A percentile compares a stretch with the other conserved stretches of the same genome.
Conservation (phyloP, 2,797 vertebrate genomes). For the Sebastes melanostomus region DNA sequence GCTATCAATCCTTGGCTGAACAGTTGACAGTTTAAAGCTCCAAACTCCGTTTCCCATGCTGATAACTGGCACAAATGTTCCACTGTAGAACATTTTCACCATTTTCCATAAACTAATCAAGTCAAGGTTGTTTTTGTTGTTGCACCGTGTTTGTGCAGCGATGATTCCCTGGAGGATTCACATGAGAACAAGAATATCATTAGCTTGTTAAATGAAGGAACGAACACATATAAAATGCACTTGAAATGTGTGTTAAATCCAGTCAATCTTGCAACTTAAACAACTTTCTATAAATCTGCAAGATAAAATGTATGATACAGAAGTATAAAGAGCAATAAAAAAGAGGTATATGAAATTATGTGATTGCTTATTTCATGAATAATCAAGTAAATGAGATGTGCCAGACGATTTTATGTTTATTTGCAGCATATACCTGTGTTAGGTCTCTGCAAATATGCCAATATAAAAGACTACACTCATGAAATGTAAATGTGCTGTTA, state of each 20-base stretch:
- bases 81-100: slow-evolving; percentile 2
- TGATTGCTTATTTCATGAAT: background rate
- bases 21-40: background rate
- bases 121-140: background rate
- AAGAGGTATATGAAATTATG: background rate
- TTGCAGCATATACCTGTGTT: background rate
- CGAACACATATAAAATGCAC: background rate
- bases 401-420: background rate
- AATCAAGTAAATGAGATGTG: background rate
- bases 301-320: background rate
- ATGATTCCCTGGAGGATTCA: background rate
- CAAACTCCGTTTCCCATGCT: slow-evolving; percentile 8
- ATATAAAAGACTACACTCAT: slow-evolving; percentile 3
- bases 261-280: background rate
- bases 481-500: background rate
- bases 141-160: background rate
- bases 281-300: background rate
- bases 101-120: slow-evolving; percentile 37
- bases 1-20: background rate
- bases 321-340: background rate
- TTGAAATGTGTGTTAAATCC: background rate
- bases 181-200: background rate
- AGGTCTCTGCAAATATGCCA: background rate
- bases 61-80: slow-evolving; percentile 3
- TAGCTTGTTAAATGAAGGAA: background rate